Conservation (phyloP, 2,888 invertebrate genomes). For the Drosophila kambysellisi region DNA sequence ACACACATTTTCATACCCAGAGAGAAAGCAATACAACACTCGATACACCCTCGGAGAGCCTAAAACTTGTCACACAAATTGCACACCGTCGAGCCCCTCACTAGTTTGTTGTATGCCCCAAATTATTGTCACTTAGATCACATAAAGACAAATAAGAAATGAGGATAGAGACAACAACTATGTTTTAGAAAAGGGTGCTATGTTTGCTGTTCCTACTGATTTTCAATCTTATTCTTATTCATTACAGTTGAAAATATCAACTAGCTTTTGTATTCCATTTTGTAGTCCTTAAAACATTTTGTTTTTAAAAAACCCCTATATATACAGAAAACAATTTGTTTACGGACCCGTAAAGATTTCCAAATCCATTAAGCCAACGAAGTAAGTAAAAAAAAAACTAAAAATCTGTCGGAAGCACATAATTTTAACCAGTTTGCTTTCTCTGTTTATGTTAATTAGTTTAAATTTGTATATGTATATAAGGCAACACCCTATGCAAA, state of each 20-base stretch:
- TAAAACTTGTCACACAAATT: constrained; percentile 29
- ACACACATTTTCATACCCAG: constrained; percentile 2
- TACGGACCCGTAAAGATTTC: background rate
- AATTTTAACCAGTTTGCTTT: background rate
- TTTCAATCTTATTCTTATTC: background rate
- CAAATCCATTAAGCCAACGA: background rate
- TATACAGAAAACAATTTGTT: background rate
- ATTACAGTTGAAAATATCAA: background rate
- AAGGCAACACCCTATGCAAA: constrained; percentile 36
- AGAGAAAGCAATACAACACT: constrained; percentile 21
- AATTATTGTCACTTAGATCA: constrained; percentile 24
- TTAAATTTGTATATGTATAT: constrained; percentile 8
- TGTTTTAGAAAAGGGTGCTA: constrained; percentile 23
- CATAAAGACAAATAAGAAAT: constrained; percentile 29
- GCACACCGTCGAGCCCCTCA: constrained; percentile 8
- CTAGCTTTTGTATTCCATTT: background rate
- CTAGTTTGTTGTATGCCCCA: constrained; percentile 22
- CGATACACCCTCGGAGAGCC: constrained; percentile 20
- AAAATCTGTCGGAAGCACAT: background rate
- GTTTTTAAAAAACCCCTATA: too few species aligned
- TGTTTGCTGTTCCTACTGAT: background rate
- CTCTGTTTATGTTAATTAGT: constrained; percentile 8
- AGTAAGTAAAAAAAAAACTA: background rate
- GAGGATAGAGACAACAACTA: background rate
- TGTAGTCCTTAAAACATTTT: background rate